Evolutionary conservation across 2,888 invertebrate genomes (phyloP).

Genomic region (Drosophila suboccidentalis): DNA sequence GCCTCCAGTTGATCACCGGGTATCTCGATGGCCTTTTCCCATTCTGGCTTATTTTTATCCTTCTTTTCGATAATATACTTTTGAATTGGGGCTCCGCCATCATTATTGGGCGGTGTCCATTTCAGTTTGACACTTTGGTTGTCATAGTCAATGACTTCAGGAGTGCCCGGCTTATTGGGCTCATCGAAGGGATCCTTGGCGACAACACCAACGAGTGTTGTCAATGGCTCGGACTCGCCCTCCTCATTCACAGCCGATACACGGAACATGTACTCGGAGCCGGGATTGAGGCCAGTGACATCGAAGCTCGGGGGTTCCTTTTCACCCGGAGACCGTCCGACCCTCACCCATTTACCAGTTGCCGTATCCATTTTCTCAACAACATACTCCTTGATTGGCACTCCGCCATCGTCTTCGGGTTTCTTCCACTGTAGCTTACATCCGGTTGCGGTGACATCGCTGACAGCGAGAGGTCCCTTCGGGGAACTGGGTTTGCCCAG

Average conservation of each 20-base stretch:
- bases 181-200: constrained; percentile 99
- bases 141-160: constrained; percentile 96
- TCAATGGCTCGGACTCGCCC: constrained; percentile 98
- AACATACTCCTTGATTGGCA: constrained; percentile 96
- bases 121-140: constrained; percentile 97
- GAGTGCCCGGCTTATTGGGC: constrained; percentile 96
- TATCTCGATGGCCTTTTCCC: constrained; percentile 93
- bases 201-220: constrained; percentile 96
- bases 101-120: constrained; percentile 95
- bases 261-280: constrained; percentile 99
- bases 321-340: constrained; percentile 89
- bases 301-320: constrained; percentile 90
- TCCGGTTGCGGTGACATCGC: constrained; percentile 96
- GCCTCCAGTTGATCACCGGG: constrained; percentile 91
- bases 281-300: constrained; percentile 94
- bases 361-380: constrained; percentile 97
- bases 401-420: constrained; percentile 98
- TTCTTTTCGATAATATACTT: constrained; percentile 97
- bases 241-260: constrained; percentile 99
- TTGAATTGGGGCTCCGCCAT: constrained; percentile 98
- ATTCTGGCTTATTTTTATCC: constrained; percentile 93
- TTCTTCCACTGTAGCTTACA: constrained; percentile 97
- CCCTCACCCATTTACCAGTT: constrained; percentile 94
- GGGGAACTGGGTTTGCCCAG: constrained; percentile 92
- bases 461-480: constrained; percentile 94